These are phyloP conservation scores for Trichomalopsis sarcophagae DNA, from an alignment of 1,140 invertebrate species.

Conservation along the genomic window DNA sequence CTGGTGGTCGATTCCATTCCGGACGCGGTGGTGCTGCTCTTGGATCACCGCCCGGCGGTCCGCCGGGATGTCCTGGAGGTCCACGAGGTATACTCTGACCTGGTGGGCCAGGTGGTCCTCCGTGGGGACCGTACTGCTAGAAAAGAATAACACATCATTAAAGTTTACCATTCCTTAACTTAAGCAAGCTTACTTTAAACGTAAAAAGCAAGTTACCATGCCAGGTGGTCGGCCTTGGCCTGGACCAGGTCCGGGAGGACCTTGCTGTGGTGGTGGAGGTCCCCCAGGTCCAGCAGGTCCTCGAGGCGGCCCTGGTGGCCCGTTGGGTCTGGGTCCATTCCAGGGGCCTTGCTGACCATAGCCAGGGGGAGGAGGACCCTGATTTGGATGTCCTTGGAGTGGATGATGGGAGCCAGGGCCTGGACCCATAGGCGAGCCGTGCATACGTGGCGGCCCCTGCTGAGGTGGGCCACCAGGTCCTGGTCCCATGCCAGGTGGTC, in stretches of 20 bases:
- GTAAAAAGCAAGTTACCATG: constrained; percentile 75
- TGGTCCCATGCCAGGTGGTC: constrained; percentile 80
- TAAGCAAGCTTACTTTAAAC: not conserved
- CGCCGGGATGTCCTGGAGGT: constrained; percentile 76
- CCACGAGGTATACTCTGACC: constrained; percentile 80
- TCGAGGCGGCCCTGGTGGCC: constrained; percentile 76
- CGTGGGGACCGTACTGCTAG: constrained; percentile 71
- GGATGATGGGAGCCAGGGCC: constrained; percentile 73
- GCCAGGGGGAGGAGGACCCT: constrained; percentile 75
- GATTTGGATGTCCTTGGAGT: constrained; percentile 74
- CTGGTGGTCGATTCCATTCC: constrained; percentile 86
- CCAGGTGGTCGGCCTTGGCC: constrained; percentile 80
- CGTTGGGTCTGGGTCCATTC: constrained; percentile 76
- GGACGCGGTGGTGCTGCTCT: constrained; percentile 79
- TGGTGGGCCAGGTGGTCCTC: constrained; percentile 79
- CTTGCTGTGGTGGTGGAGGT: constrained; percentile 75
- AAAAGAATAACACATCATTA: constrained; percentile 28
- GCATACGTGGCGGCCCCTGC: constrained; percentile 76
- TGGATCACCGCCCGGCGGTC: constrained; percentile 76
- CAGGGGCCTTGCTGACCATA: constrained; percentile 77
- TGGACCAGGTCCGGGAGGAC: constrained; percentile 78
- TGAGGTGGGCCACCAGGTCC: constrained; percentile 75
- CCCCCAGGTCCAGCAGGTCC: constrained; percentile 72
- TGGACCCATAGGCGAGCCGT: constrained; percentile 83
- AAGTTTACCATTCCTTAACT: not conserved